Base-by-base conservation (phyloP, 2,113 vertebrate species). In the Progne subis region DNA sequence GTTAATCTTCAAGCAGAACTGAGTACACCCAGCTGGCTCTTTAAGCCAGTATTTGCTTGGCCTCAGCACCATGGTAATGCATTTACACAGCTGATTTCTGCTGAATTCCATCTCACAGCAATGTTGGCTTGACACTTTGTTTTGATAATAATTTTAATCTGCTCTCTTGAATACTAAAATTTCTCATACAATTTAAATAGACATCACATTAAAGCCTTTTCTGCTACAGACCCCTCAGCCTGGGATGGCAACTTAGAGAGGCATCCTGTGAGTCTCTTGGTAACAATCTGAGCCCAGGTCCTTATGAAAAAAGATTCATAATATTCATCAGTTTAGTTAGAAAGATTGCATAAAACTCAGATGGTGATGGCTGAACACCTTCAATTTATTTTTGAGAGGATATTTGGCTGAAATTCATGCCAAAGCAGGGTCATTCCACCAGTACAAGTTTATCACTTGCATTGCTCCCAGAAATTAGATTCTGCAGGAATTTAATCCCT, bases 41-140 rank as follows among this genome's bases (percentile, higher is more conserved):
- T 72, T 43, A 72, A 88, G 85, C 13, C 87, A 91, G 25, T 94
- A 25, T 94, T 91, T 95, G 44, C 82, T 95, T 92, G n/a, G 37
- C 46, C 63, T 86, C 79, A 74, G 67, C 59, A 74, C 79, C 79
- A 90, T 83, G 82, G 88, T 32, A 88, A 94, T 92, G 34, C 34
- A 70, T 46, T 55, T 76, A 64, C 49, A 69, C 3, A n/a, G 23
- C 60, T 90, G 41, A 61, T 29, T 90, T 87, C 37, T 82, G 25
- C 47, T 92, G 67, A 92, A 67, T 77, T 93, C 39, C 6, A 41
- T 55, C 32, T 83, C 86, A 63, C 34, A 92, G 59, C 20, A 93
- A 29, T 5, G 2, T 31, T 85, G 71, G 19, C 59, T 91, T 82
- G 53, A 61, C 28, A 34, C 37, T 25, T 92, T 64, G 21, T n/a